A percentile compares a stretch with the other conserved stretches of the same genome.
These are phyloP conservation scores for Dasypolia templi DNA, from an alignment of 2,888 invertebrate genomes.

Conservation along the genomic window DNA sequence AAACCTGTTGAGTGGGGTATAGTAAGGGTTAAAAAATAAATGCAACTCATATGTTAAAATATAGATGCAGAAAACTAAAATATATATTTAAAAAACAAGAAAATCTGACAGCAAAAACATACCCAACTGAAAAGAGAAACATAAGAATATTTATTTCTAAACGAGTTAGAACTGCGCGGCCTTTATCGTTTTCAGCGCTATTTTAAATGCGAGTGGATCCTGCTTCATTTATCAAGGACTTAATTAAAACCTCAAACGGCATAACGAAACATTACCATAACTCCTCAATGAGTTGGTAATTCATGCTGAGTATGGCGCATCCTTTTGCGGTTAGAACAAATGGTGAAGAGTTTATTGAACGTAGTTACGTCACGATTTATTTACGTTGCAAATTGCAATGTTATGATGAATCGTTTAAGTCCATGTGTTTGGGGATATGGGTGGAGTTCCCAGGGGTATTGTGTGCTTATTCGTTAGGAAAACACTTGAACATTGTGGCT, in stretches of 20 bases:
- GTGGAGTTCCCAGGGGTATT: slow-evolving; percentile 25
- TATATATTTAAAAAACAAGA: too few relatives aligned
- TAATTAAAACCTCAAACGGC: slow-evolving; percentile 74
- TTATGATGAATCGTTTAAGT: slow-evolving; percentile 19
- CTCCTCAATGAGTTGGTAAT: slow-evolving; percentile 44
- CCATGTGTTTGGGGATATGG: slow-evolving; percentile 16
- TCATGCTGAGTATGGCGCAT: slow-evolving; percentile 39
- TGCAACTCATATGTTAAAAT: too few relatives aligned
- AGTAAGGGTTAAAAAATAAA: too few relatives aligned
- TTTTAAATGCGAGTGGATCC: too few relatives aligned
- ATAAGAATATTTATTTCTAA: too few relatives aligned
- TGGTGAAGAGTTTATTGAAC: slow-evolving; percentile 52
- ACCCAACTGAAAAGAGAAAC: too few relatives aligned
- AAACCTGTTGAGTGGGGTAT: too few relatives aligned
- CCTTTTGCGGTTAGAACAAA: slow-evolving; percentile 54
- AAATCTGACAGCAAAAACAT: too few relatives aligned
- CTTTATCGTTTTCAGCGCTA: too few relatives aligned
- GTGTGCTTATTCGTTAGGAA: slow-evolving; percentile 3
- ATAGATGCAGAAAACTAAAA: too few relatives aligned
- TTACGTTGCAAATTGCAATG: slow-evolving; percentile 32
- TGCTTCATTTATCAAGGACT: too few relatives aligned
- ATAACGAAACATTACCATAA: background rate
- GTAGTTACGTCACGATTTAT: slow-evolving; percentile 56
- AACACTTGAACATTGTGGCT: slow-evolving; percentile 13
- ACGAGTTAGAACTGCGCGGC: too few relatives aligned